These are phyloP conservation scores for Parnassius orleans DNA, from an alignment of 2,888 invertebrate genomes.

Conservation along the genomic window DNA sequence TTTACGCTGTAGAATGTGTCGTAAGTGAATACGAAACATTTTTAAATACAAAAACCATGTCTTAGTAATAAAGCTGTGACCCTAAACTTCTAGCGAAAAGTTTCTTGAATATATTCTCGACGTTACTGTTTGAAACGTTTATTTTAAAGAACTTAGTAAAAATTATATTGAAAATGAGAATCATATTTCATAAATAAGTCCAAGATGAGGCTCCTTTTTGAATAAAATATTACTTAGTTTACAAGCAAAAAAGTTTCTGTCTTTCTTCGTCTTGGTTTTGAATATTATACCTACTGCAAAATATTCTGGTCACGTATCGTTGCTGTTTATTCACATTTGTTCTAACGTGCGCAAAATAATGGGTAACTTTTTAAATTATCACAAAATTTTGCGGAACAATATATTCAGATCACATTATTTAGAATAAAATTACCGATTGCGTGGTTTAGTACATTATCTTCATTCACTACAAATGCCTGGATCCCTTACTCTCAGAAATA, in stretches of 20 bases:
- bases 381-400: slow-evolving; percentile 33
- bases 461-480: too few species aligned
- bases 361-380: slow-evolving; percentile 55
- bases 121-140: too few species aligned
- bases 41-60: too few species aligned
- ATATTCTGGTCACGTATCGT: slow-evolving; percentile 68
- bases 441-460: too few species aligned
- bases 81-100: too few species aligned
- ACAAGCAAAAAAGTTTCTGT: slow-evolving; percentile 49
- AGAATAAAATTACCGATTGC: too few species aligned
- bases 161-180: background rate
- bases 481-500: too few species aligned
- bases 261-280: slow-evolving; percentile 41
- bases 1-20: too few species aligned
- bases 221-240: slow-evolving; percentile 61
- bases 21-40: too few species aligned
- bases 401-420: background rate
- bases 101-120: too few species aligned
- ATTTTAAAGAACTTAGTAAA: too few species aligned
- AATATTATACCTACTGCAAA: slow-evolving; percentile 48
- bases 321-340: slow-evolving; percentile 70
- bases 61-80: too few species aligned
- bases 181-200: background rate
- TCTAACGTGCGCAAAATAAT: slow-evolving; percentile 65
- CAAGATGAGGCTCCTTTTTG: slow-evolving; percentile 35